phyloP scores from a whole-genome alignment of 1,140 invertebrate genomes.

The Tribolium castaneum region DNA sequence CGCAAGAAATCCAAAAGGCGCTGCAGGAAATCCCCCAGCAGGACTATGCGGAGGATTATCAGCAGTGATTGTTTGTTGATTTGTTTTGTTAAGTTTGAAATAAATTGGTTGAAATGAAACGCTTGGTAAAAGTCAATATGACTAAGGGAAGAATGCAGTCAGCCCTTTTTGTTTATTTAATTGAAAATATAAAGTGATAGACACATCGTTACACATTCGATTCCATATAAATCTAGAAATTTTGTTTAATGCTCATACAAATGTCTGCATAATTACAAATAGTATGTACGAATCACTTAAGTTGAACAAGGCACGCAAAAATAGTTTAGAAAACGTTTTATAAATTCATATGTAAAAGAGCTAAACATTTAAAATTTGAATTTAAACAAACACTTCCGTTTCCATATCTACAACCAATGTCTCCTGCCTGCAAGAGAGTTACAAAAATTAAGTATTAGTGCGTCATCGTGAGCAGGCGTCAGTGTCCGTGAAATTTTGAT shows the following conservation, averaged over 20 bases:
- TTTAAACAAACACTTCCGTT: slow-evolving; percentile 15
- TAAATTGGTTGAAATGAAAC: slow-evolving; percentile 31
- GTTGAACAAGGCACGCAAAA: slow-evolving; percentile 61
- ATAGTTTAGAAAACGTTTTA: slow-evolving; percentile 55
- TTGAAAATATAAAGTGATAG: slow-evolving; percentile 62
- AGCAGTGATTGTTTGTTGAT: background rate
- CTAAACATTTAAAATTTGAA: slow-evolving; percentile 48
- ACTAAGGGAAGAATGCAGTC: slow-evolving; percentile 60
- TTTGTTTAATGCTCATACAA: slow-evolving; percentile 54
- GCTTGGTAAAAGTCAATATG: slow-evolving; percentile 59
- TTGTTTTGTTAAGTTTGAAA: background rate
- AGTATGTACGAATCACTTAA: slow-evolving; percentile 53
- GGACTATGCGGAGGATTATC: slow-evolving; percentile 18
- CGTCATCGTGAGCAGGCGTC: background rate
- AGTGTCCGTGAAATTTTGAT: background rate
- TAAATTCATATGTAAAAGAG: slow-evolving; percentile 48
- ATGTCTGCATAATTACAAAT: slow-evolving; percentile 53
- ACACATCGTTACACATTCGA: slow-evolving; percentile 54
- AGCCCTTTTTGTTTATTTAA: slow-evolving; percentile 58
- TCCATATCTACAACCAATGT: slow-evolving; percentile 39
- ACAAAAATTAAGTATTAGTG: slow-evolving; percentile 33
- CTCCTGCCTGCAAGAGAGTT: slow-evolving; percentile 54
- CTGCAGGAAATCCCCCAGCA: slow-evolving; percentile 58
- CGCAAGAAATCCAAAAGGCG: slow-evolving; percentile 74
- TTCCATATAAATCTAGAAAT: slow-evolving; percentile 61